Percentiles rank a stretch among this genome's conserved stretches.
phyloP scores from a whole-genome alignment of 2,888 invertebrate genomes.

The Dasysyrphus tricinctus region DNA sequence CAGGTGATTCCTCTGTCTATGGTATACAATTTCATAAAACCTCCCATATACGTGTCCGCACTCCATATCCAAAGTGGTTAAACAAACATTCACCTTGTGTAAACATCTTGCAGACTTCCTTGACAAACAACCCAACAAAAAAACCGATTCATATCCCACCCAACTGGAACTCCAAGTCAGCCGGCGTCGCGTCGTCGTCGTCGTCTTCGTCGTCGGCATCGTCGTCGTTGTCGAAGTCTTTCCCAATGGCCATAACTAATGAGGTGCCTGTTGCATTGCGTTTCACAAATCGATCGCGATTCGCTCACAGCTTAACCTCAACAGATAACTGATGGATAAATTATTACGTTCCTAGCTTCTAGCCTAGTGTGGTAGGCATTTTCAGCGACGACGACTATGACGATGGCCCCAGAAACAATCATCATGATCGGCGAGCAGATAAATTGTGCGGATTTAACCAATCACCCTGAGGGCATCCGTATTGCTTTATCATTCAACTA shows the following conservation, averaged over 20 bases:
- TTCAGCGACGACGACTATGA: constrained; percentile 30
- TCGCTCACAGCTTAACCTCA: constrained; percentile 71
- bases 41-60: constrained; percentile 43
- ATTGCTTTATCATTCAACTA: constrained; percentile 66
- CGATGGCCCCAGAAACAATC: constrained; percentile 65
- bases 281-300: constrained; percentile 74
- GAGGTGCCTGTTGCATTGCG: constrained; percentile 74
- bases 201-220: neutral
- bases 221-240: constrained; percentile 5
- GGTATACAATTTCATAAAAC: constrained; percentile 54
- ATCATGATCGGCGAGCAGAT: constrained; percentile 70
- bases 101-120: constrained; percentile 63
- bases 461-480: constrained; percentile 72
- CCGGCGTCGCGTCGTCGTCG: neutral
- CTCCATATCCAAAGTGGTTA: constrained; percentile 38
- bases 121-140: constrained; percentile 46
- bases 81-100: constrained; percentile 62
- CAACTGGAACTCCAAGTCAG: constrained; percentile 23
- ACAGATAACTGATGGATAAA: constrained; percentile 73
- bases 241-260: constrained; percentile 70
- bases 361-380: constrained; percentile 22
- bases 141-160: constrained; percentile 66
- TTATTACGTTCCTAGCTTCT: constrained; percentile 56
- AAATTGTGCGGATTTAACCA: constrained; percentile 73
- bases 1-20: constrained; percentile 52